Evolutionary conservation across 2,113 vertebrate species (phyloP).

Genomic region (Leucosticte australis): DNA sequence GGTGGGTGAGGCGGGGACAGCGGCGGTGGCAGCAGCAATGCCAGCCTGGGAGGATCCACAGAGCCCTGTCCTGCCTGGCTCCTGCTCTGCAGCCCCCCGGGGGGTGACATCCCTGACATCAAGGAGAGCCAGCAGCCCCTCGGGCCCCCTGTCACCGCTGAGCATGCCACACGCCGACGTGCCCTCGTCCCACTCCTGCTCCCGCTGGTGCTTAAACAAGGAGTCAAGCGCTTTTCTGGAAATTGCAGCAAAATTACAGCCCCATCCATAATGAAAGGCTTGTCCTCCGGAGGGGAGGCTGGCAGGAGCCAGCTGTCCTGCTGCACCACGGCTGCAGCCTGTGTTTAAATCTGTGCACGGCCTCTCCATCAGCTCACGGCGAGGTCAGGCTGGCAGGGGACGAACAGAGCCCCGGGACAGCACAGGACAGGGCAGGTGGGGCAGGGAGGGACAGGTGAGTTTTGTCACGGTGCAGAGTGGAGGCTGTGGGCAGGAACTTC

Average conservation of each 20-base stretch:
- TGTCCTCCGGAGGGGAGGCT: constrained; percentile 3
- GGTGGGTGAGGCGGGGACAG: neutral
- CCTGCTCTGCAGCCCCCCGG: fast-evolving
- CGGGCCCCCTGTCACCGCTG: fast-evolving
- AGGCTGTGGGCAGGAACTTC: neutral
- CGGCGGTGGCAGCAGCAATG: neutral
- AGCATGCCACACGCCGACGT: fast-evolving
- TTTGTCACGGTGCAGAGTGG: neutral
- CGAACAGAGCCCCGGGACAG: neutral
- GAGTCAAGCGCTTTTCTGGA: neutral
- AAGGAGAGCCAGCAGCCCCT: neutral
- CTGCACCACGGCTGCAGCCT: constrained; percentile 17
- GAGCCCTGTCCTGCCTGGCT: neutral
- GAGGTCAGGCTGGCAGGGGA: constrained; percentile 8
- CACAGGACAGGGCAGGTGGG: neutral
- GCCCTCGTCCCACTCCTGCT: neutral
- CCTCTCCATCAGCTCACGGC: neutral
- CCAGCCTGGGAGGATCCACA: fast-evolving
- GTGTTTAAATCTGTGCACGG: neutral
- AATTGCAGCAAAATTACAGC: constrained; percentile 17
- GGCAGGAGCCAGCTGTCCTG: neutral
- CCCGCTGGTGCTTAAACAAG: neutral
- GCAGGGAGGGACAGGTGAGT: neutral
- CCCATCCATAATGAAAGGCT: neutral
- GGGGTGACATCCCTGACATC: neutral